Conservation (phyloP, 2,888 invertebrate genomes). For the Nomada lathburiana region DNA sequence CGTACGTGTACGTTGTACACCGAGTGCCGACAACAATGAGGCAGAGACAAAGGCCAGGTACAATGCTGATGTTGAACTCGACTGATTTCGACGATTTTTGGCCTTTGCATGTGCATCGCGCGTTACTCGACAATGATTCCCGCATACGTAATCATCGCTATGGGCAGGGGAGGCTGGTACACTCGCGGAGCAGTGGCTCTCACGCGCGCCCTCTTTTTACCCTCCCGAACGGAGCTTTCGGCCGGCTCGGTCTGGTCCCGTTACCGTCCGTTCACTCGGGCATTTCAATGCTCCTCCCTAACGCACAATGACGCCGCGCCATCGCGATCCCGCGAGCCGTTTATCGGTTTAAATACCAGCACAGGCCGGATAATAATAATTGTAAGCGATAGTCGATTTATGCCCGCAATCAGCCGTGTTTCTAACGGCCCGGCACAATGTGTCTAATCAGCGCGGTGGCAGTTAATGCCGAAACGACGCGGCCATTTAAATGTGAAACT, state of each 20-base stretch:
- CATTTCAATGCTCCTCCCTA: conserved; percentile 51
- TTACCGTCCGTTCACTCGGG: background rate
- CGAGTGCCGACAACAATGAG: conserved; percentile 82
- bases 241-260: conserved; percentile 9
- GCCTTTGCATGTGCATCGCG: conserved; percentile 81
- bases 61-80: conserved; percentile 84
- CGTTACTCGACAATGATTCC: conserved; percentile 82
- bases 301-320: conserved; percentile 58
- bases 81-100: conserved; percentile 84
- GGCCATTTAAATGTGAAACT: conserved; percentile 58
- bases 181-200: conserved; percentile 74
- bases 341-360: conserved; percentile 65
- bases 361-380: conserved; percentile 61
- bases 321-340: conserved; percentile 57
- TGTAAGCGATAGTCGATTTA: conserved; percentile 66
- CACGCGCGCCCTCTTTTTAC: conserved; percentile 69
- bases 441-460: conserved; percentile 53
- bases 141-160: conserved; percentile 83
- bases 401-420: conserved; percentile 50
- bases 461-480: conserved; percentile 52
- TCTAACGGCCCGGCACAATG: conserved; percentile 43
- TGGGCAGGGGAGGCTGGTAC: conserved; percentile 73
- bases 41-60: conserved; percentile 83
- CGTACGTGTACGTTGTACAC: conserved; percentile 72
- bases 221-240: conserved; percentile 28